Percentiles rank a stretch among this genome's conserved stretches.
Conservation (phyloP, 1,140 invertebrate species). For the Phymorhynchus buccinoides region DNA sequence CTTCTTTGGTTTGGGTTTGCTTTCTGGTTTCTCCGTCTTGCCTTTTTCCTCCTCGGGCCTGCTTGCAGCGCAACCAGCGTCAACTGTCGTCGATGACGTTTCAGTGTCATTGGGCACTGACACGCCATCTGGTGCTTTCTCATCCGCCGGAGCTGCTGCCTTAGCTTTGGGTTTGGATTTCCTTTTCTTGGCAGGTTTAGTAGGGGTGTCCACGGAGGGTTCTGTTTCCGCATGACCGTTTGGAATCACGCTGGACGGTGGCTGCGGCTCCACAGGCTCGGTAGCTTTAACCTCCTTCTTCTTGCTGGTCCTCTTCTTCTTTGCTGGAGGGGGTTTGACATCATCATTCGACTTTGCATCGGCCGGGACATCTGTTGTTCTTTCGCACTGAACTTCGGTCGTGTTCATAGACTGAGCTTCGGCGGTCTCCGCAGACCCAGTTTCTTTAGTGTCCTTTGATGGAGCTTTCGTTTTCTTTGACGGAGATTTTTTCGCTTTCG, state of each 20-base stretch:
- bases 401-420: background rate
- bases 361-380: background rate
- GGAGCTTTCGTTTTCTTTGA: background rate
- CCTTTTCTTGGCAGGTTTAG: slow-evolving; percentile 25
- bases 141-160: background rate
- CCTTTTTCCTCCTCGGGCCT: slow-evolving; percentile 9
- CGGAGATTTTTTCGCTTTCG: no score
- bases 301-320: slow-evolving; percentile 23
- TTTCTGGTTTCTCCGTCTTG: slow-evolving; percentile 26
- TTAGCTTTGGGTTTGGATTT: slow-evolving; percentile 35
- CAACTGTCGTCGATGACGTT: slow-evolving; percentile 1
- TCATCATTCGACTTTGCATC: slow-evolving; percentile 2
- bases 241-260: background rate
- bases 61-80: background rate
- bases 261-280: background rate
- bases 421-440: background rate
- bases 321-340: slow-evolving; percentile 15
- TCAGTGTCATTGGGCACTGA: background rate
- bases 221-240: slow-evolving; percentile 31
- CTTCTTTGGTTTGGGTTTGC: slow-evolving; percentile 39
- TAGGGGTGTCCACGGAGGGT: background rate
- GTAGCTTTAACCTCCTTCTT: background rate
- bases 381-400: background rate
- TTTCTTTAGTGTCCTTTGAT: background rate
- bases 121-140: background rate